Percentiles rank a stretch among this genome's conserved stretches.
Conservation (phyloP, 1,140 invertebrate species). For the Psilanteris sp. region DNA sequence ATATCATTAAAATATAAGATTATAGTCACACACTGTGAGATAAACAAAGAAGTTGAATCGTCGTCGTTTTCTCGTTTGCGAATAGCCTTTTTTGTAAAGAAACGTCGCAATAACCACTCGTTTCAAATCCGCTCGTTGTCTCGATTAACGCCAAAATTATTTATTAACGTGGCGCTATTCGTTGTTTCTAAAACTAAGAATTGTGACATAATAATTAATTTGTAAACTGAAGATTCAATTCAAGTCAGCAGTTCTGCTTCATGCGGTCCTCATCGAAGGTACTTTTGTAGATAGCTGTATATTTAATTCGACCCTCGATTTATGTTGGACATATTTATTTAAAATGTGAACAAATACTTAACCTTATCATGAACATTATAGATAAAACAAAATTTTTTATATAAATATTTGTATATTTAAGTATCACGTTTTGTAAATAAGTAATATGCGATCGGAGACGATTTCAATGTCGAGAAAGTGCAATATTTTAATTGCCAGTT, state of each 20-base stretch:
- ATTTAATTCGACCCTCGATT: constrained; percentile 35
- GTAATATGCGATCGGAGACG: constrained; percentile 17
- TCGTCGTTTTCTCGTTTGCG: constrained; percentile 46
- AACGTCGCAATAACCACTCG: constrained; percentile 49
- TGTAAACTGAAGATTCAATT: constrained; percentile 17
- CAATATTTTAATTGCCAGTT: no score
- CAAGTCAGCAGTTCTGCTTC: constrained; percentile 35
- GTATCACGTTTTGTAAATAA: constrained; percentile 57
- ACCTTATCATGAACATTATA: no score
- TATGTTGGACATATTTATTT: constrained; percentile 52
- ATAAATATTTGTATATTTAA: constrained; percentile 52
- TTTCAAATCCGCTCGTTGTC: constrained; percentile 21
- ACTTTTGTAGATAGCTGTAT: constrained; percentile 60
- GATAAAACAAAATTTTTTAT: constrained; percentile 39
- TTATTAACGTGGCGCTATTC: background rate
- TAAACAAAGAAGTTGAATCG: constrained; percentile 31
- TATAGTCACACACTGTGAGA: constrained; percentile 54
- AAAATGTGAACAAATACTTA: no score
- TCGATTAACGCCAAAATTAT: constrained; percentile 6
- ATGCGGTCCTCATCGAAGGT: constrained; percentile 47
- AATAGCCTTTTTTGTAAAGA: constrained; percentile 39
- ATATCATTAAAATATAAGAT: constrained; percentile 66
- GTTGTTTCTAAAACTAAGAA: background rate
- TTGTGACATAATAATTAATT: background rate
- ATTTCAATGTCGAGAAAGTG: no score